Evolutionary conservation across 92 coral and sea anemone genomes (phyloP).

Genomic region (Pocillopora meandrina): DNA sequence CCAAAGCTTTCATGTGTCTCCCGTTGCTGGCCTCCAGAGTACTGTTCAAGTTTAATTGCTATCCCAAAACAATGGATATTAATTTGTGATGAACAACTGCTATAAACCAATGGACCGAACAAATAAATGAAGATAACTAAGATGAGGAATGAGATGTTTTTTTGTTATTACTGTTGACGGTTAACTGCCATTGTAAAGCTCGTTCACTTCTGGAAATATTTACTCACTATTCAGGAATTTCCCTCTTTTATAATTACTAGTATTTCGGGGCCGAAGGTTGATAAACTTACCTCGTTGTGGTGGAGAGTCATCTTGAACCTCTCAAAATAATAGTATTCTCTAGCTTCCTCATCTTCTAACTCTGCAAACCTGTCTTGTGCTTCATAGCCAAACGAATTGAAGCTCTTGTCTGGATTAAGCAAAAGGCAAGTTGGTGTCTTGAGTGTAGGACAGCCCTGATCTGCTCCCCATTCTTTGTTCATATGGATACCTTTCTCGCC

Average conservation of each 20-base stretch:
- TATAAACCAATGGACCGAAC: no score
- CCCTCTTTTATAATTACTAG: no score
- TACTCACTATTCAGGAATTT: no score
- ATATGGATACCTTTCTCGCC: constrained; percentile 39
- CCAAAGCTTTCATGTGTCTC: constrained; percentile 46
- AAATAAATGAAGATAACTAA: no score
- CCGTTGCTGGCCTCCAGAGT: constrained; percentile 61
- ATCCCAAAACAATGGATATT: not conserved
- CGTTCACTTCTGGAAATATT: no score
- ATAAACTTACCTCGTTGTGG: constrained; percentile 13
- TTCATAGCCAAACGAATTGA: constrained; percentile 37
- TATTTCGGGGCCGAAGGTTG: no score
- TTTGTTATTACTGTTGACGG: no score
- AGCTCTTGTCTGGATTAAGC: constrained; percentile 26
- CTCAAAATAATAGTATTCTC: constrained; percentile 19
- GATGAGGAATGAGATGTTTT: no score
- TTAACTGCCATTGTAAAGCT: no score
- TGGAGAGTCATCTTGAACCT: constrained; percentile 36
- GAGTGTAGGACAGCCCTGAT: constrained; percentile 10
- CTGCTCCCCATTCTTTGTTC: constrained; percentile 43
- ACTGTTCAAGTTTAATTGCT: constrained; percentile 54
- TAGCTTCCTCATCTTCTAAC: constrained; percentile 13
- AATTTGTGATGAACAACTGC: no score
- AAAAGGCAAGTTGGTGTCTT: constrained; percentile 35
- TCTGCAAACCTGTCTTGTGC: constrained; percentile 35